Conservation (phyloP, 2,797 vertebrate genomes). For the Carapus acus region DNA sequence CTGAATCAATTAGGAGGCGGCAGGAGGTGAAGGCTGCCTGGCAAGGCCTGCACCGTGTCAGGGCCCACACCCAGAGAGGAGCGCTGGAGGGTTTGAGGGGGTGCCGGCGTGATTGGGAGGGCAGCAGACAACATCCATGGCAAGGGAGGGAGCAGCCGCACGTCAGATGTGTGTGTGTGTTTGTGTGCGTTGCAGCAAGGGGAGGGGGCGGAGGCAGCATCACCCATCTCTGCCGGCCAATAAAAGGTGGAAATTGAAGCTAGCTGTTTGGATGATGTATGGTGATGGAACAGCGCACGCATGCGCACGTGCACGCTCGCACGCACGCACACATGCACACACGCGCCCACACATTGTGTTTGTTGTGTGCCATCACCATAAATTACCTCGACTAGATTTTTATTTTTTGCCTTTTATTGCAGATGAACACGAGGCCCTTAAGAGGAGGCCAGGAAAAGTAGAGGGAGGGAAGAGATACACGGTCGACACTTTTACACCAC, state of each 20-base stretch:
- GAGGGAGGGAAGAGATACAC: too few relatives aligned
- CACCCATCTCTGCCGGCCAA: slow-evolving; percentile 11
- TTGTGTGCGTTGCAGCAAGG: too few relatives aligned
- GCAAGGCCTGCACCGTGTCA: slow-evolving; percentile 36
- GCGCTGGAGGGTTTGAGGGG: too few relatives aligned
- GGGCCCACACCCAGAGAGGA: too few relatives aligned
- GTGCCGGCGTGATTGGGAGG: slow-evolving; percentile 25
- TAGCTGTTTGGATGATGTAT: slow-evolving; percentile 8
- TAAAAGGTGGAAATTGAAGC: slow-evolving; percentile 19
- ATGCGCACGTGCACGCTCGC: background rate
- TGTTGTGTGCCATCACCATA: background rate
- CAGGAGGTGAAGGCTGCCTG: slow-evolving; percentile 3
- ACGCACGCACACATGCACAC: background rate
- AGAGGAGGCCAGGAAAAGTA: background rate
- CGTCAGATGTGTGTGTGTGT: too few relatives aligned
- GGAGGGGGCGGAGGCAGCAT: background rate
- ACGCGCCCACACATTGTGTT: background rate
- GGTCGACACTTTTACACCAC: too few relatives aligned
- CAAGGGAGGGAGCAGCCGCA: background rate
- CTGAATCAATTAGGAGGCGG: slow-evolving; percentile 57
- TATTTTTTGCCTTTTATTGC: background rate
- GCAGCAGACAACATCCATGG: slow-evolving; percentile 26
- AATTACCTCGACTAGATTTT: background rate
- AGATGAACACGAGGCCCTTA: background rate
- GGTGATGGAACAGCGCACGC: slow-evolving; percentile 6